These are phyloP conservation scores for Cantharis flavilabris DNA, from an alignment of 2,888 invertebrate species.

Conservation along the genomic window DNA sequence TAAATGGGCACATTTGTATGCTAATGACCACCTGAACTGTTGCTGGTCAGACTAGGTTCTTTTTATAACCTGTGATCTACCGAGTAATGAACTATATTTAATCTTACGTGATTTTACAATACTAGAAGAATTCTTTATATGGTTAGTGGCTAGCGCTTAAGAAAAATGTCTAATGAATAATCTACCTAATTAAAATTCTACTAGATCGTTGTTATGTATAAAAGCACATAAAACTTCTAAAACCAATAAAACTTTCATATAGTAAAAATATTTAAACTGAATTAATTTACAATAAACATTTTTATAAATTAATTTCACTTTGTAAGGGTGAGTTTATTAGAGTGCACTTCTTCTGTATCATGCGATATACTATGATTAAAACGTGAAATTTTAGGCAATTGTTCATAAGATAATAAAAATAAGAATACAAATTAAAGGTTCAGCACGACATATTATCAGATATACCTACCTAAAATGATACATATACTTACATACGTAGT, in stretches of 20 bases:
- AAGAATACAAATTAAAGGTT: no score
- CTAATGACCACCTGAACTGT: conserved; percentile 38
- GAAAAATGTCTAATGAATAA: conserved; percentile 24
- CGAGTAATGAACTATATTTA: conserved; percentile 32
- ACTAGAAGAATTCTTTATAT: conserved; percentile 26
- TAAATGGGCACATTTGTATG: conserved; percentile 40
- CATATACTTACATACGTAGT: no score
- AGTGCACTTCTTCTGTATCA: neutral
- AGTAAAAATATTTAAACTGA: neutral
- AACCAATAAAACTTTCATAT: neutral
- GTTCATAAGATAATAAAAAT: neutral
- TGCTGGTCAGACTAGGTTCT: conserved; percentile 35
- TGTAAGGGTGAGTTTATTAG: neutral
- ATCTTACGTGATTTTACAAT: conserved; percentile 28
- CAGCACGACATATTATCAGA: no score
- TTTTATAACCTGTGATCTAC: conserved; percentile 33
- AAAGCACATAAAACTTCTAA: neutral
- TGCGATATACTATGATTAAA: neutral
- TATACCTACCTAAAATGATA: no score
- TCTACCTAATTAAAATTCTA: conserved; percentile 25
- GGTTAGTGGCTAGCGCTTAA: conserved; percentile 14
- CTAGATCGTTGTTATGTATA: conserved; percentile 14
- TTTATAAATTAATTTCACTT: neutral
- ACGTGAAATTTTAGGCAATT: neutral
- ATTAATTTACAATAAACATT: neutral